Evolutionary conservation across 2,113 vertebrate species (phyloP), one percentile per base, ranked within the genome.

Genomic region (Calidris pygmaea): DNA sequence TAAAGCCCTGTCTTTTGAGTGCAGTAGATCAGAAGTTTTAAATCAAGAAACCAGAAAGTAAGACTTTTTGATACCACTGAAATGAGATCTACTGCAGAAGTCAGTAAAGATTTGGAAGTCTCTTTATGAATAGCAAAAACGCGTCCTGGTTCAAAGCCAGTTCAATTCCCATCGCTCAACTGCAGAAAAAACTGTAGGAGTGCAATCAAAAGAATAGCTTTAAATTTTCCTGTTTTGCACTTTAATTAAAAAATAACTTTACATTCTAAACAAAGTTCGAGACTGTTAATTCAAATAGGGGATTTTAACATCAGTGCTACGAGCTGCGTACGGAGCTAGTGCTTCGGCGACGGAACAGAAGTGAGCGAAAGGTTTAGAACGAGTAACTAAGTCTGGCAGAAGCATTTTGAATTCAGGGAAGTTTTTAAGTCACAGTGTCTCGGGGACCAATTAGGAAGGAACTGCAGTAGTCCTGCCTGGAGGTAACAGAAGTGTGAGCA

Each of bases 381-480:
- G 60, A 75, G 23, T 35, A 81, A 63, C 68, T 24, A 53, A 73
- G 26, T 65, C 68, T 70, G 72, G 72, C 90, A 80, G 52, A 62
- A 85, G 30, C 47, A 85, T 92, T 96, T 87, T 65, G 70, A 93
- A 90, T 95, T 93, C 94, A 96, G 56, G 92, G 62, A 92, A 95
- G 55, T 93, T 95, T 77, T 90, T 92, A 91, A 95, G 96, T 88
- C 75, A 47, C 83, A 73, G 95, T 95, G 72, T 97, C 96, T 86
- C 95, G 78, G 94, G 93, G 84, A 95, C 68, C 56, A 88, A 96
- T 97, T 97, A 97, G 95, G 94, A 98, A 95, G 84, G 96, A 98
- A 97, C 92, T 96, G 97, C 92, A 94, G 90, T 92, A 93, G 96
- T 93, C 15, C 56, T 86, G 92, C 96, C 95, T 97, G 96, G 95